These are phyloP conservation scores for Tachysurus fulvidraco DNA, from an alignment of 2,113 vertebrate genomes.

Conservation along the genomic window DNA sequence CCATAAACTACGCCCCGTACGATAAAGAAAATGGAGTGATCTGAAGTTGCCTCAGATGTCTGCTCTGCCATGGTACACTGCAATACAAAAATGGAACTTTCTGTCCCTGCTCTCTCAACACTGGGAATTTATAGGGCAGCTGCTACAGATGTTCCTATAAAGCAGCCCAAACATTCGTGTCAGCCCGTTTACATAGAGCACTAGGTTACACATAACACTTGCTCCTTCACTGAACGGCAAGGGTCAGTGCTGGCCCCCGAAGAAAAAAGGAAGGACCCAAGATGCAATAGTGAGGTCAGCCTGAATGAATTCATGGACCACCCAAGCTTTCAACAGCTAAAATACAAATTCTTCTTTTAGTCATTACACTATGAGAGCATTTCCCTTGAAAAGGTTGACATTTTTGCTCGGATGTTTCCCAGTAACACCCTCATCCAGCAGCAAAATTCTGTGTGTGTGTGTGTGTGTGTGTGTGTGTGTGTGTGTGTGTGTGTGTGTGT, in stretches of 20 bases:
- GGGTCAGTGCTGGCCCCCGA: conserved; percentile 34
- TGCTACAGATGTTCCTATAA: conserved; percentile 77
- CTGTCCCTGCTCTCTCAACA: conserved; percentile 72
- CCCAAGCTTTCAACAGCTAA: conserved; percentile 33
- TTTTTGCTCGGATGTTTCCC: conserved; percentile 9
- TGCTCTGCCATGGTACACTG: conserved; percentile 69
- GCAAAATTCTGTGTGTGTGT: no score
- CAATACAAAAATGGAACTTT: conserved; percentile 74
- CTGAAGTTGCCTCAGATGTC: conserved; percentile 60
- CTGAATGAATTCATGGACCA: conserved; percentile 45
- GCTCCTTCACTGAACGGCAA: conserved; percentile 62
- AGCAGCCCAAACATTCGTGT: conserved; percentile 76
- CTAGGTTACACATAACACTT: conserved; percentile 67
- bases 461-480: no score
- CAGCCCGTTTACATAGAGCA: conserved; percentile 71
- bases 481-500: no score
- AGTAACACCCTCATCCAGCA: conserved; percentile 4
- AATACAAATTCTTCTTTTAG: conserved; percentile 10
- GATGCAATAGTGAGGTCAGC: conserved; percentile 50
- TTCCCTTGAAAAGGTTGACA: conserved; percentile 3
- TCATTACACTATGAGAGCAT: conserved; percentile 31
- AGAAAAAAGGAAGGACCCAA: conserved; percentile 17
- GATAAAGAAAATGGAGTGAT: background rate
- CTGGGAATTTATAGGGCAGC: conserved; percentile 76
- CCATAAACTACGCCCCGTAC: background rate